Conservation (phyloP, 2,797 vertebrate genomes). For the Rhyacichthys aspro region DNA sequence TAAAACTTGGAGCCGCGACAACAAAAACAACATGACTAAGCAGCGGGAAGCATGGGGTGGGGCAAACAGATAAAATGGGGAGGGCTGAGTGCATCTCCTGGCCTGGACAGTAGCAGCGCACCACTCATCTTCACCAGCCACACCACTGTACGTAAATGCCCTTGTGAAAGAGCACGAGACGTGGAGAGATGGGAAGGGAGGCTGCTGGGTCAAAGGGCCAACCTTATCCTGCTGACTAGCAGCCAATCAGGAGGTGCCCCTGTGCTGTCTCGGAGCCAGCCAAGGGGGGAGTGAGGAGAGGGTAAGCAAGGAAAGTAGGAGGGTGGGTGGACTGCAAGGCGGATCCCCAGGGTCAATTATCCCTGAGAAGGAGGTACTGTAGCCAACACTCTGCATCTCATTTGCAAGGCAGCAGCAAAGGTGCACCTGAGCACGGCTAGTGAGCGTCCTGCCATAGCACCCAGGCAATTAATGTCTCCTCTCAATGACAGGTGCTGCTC, state of each 20-base stretch:
- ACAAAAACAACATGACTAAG: slow-evolving; percentile 75
- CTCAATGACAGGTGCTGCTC: slow-evolving; percentile 74
- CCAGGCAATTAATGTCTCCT: slow-evolving; percentile 82
- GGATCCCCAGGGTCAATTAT: slow-evolving; percentile 83
- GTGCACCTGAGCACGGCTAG: slow-evolving; percentile 76
- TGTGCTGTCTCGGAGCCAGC: slow-evolving; percentile 69
- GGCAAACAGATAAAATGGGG: slow-evolving; percentile 22
- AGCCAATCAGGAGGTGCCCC: slow-evolving; percentile 73
- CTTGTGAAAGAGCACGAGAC: slow-evolving; percentile 58
- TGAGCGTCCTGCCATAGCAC: slow-evolving; percentile 64
- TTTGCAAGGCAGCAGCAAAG: slow-evolving; percentile 77
- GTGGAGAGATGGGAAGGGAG: slow-evolving; percentile 39
- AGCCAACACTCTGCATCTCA: slow-evolving; percentile 81
- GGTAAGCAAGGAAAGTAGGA: slow-evolving; percentile 52
- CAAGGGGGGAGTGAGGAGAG: slow-evolving; percentile 43
- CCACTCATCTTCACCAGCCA: slow-evolving; percentile 21
- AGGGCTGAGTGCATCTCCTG: slow-evolving; percentile 23
- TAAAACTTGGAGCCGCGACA: slow-evolving; percentile 70
- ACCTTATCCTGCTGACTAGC: slow-evolving; percentile 75
- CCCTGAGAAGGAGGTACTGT: slow-evolving; percentile 75
- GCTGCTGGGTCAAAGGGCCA: slow-evolving; percentile 72
- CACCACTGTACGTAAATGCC: slow-evolving; percentile 39
- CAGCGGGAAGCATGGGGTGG: slow-evolving; percentile 44
- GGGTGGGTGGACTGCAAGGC: slow-evolving; percentile 67
- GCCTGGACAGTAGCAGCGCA: slow-evolving; percentile 35